Conservation (phyloP, 2,113 vertebrate species). For the Marcusenius ussheri region DNA sequence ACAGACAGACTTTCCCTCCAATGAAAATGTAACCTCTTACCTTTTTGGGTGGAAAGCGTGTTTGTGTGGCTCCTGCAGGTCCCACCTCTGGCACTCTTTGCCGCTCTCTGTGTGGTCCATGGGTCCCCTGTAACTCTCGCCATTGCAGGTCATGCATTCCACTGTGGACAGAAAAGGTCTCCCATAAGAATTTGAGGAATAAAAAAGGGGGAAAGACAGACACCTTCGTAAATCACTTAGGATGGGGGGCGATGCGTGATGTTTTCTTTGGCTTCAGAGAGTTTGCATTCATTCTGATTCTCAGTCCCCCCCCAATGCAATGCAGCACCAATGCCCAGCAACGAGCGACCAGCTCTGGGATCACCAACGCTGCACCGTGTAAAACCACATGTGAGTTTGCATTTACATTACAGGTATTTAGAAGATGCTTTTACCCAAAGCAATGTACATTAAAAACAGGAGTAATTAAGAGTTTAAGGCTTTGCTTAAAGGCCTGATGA, state of each 20-base stretch:
- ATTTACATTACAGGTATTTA: not conserved
- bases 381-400: not conserved
- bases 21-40: constrained; percentile 53
- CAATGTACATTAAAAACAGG: not conserved
- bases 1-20: not conserved
- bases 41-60: constrained; percentile 85
- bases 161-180: constrained; percentile 57
- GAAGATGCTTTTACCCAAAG: not conserved
- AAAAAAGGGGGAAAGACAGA: not conserved
- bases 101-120: constrained; percentile 87
- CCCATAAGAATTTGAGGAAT: constrained; percentile 11
- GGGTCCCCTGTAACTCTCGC: constrained; percentile 81
- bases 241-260: no score
- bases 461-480: not conserved
- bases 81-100: constrained; percentile 92
- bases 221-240: not conserved
- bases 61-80: constrained; percentile 77
- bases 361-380: no score
- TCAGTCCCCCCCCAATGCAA: not conserved
- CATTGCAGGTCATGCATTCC: constrained; percentile 86
- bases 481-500: not conserved
- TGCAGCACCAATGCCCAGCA: not conserved
- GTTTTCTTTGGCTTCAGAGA: not conserved
- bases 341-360: not conserved
- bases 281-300: no score